These are phyloP conservation scores for human (Homo sapiens) DNA, from an alignment of 2,113 vertebrate species.

Conservation along the genomic window DNA sequence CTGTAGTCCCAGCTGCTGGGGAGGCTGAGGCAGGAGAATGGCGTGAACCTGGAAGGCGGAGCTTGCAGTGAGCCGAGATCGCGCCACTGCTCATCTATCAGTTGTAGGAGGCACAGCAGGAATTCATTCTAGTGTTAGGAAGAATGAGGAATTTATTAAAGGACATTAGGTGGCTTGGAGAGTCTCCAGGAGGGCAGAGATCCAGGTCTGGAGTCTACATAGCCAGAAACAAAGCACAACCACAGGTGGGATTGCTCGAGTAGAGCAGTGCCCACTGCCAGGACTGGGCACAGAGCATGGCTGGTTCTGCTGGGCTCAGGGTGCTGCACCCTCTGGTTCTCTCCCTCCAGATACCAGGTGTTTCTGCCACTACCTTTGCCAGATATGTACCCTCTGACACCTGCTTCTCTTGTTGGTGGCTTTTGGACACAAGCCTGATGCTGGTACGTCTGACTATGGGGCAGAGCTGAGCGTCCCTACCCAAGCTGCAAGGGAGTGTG, in stretches of 20 bases:
- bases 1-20: too few species aligned
- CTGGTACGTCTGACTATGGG: neutral
- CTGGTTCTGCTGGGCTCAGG: neutral
- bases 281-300: neutral
- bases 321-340: neutral
- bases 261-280: neutral
- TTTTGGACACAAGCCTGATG: neutral
- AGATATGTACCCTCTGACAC: neutral
- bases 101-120: neutral
- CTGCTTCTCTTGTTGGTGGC: neutral
- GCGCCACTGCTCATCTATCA: neutral
- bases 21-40: too few species aligned
- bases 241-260: fast-evolving
- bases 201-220: too few species aligned
- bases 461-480: too few species aligned
- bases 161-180: neutral
- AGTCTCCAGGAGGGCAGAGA: neutral
- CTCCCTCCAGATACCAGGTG: neutral
- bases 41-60: too few species aligned
- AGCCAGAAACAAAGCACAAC: neutral
- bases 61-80: too few species aligned
- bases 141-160: neutral
- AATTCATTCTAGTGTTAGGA: neutral
- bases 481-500: neutral
- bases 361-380: neutral